Evolutionary conservation across 2,888 invertebrate species (phyloP), one percentile per base, ranked within the genome.

Genomic region (Agrilus cyanescens): DNA sequence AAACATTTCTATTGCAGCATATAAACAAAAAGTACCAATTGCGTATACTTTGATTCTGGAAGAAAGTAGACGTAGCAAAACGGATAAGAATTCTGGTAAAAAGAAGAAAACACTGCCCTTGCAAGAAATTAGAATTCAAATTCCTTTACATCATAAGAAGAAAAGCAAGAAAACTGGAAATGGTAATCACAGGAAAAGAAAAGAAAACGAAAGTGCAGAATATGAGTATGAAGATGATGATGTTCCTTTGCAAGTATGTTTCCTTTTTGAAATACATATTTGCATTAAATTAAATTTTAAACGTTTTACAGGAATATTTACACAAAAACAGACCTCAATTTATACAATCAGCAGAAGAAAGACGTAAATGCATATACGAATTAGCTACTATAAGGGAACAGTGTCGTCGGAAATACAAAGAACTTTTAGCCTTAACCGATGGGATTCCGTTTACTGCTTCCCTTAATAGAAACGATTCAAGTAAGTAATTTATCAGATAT

Each of bases 291-390:
- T 37, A 40, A 35, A 18, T 13, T 39, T 35, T 38, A 12, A 62
- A 63, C 34, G 68, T 74, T 5, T 71, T 81, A 18, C 69, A 84
- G 72, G 83, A 86, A 44, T 80, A 82, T 58, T 72, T 88, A 54
- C 71, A 74, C 50, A 71, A 63, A 48, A 82, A 83, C 52, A 75
- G 80, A 29, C 87, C 87, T 0, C 74, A 78, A 46, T 87, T 86
- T 61, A 70, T 83, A 25, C 63, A 68, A 36, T 67, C 71, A 37
- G 75, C 78, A 1, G 74, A 76, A 52, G 63, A 65, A 40, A 65
- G 78, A 45, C 62, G 73, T 42, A 66, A 69, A 37, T 69, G 67
- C 47, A 57, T 75, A 50, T 60, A 63, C 2, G 69, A 72, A 48
- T 59, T 73, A 46, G 66, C 68, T 12, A 62, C 66, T 37, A 53